Percentiles rank a stretch among this genome's conserved stretches.
Evolutionary conservation across 2,113 vertebrate species (phyloP).

Genomic region (Corydoras sp.): DNA sequence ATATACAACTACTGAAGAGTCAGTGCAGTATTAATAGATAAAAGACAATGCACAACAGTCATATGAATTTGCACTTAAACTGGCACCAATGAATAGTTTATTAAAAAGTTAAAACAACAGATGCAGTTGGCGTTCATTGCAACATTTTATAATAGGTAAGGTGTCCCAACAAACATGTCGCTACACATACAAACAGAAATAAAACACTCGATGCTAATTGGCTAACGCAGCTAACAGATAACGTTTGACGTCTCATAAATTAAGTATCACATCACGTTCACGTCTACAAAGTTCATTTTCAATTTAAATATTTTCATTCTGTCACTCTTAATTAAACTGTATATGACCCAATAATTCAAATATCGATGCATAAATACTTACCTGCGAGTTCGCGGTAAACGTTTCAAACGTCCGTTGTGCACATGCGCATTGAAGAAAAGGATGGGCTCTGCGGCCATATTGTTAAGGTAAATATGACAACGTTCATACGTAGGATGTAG

Average conservation of each 20-base stretch:
- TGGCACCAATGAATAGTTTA: not conserved
- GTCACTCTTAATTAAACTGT: not conserved
- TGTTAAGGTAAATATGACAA: constrained; percentile 1
- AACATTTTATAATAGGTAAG: too few species aligned
- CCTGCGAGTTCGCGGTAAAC: constrained; percentile 19
- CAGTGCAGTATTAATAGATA: too few species aligned
- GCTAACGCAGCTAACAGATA: too few species aligned
- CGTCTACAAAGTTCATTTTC: not conserved
- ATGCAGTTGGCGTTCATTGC: not conserved
- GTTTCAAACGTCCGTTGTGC: constrained; percentile 7
- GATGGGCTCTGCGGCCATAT: not conserved
- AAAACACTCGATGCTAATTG: too few species aligned
- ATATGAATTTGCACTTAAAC: not conserved
- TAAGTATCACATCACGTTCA: too few species aligned
- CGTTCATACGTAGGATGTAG: too few species aligned
- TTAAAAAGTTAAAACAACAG: not conserved
- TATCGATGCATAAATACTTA: not conserved
- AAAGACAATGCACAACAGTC: not conserved
- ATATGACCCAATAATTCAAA: not conserved
- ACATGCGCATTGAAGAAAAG: constrained; percentile 24
- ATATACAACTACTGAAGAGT: not conserved
- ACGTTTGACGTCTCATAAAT: too few species aligned
- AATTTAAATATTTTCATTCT: not conserved
- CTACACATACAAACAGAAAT: too few species aligned
- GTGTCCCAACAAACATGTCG: too few species aligned